These are phyloP conservation scores for Ernsta delagoae DNA, from an alignment of 2,888 invertebrate species.

Conservation along the genomic window DNA sequence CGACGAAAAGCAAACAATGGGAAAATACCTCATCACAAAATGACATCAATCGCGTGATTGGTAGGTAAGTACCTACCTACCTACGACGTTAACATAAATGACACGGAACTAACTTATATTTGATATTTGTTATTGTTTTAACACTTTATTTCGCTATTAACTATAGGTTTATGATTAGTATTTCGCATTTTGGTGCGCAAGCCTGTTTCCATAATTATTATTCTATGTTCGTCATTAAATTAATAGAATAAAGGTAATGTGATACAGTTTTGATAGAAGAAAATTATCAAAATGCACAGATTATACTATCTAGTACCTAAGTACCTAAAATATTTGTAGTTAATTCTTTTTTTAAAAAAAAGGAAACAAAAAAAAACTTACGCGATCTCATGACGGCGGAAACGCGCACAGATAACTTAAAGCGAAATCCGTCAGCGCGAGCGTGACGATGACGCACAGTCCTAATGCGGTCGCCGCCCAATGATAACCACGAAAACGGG, in stretches of 20 bases:
- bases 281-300: no score
- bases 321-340: no score
- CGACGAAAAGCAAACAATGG: background rate
- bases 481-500: slow-evolving; percentile 31
- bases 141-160: background rate
- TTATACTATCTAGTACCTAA: no score
- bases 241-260: no score
- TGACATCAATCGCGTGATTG: background rate
- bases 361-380: slow-evolving; percentile 14
- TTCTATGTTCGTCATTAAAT: no score
- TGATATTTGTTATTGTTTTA: background rate
- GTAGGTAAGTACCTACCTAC: no score
- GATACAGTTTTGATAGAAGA: no score
- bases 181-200: no score
- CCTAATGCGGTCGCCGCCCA: slow-evolving; percentile 32
- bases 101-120: background rate
- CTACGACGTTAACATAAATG: background rate
- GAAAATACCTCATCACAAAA: background rate
- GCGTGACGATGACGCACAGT: slow-evolving; percentile 36
- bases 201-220: no score
- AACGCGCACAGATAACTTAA: slow-evolving; percentile 14
- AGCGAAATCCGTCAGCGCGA: slow-evolving; percentile 1
- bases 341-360: no score
- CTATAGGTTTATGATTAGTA: background rate
- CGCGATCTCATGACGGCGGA: slow-evolving; percentile 14